Percentiles rank a stretch among this genome's conserved stretches.
Conservation (phyloP, 2,888 invertebrate genomes). For the Leptinotarsa peninsularis region DNA sequence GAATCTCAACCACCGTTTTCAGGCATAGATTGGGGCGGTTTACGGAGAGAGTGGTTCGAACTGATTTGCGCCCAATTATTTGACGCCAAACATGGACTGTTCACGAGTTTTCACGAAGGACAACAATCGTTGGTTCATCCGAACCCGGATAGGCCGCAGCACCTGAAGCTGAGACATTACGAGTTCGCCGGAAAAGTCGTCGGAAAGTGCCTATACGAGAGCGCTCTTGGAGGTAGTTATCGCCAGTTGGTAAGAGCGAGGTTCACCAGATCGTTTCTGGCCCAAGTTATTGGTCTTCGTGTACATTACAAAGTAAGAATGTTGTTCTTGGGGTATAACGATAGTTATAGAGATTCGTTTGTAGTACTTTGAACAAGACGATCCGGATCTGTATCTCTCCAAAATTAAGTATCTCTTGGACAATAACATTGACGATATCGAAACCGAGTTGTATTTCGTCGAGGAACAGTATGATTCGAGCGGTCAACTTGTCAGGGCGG, state of each 20-base stretch:
- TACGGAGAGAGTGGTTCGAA: constrained; percentile 95
- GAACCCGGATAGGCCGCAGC: constrained; percentile 80
- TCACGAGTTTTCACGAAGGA: constrained; percentile 87
- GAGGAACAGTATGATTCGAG: constrained; percentile 88
- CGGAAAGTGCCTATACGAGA: constrained; percentile 95
- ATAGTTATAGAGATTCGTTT: constrained; percentile 35
- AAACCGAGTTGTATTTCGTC: constrained; percentile 87
- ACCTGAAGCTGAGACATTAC: constrained; percentile 87
- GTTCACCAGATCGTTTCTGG: constrained; percentile 91
- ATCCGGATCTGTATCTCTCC: constrained; percentile 92
- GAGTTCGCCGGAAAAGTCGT: constrained; percentile 95
- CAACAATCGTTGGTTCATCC: constrained; percentile 92
- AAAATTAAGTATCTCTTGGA: constrained; percentile 94
- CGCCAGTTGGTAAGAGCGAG: constrained; percentile 90
- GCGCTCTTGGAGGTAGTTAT: constrained; percentile 89
- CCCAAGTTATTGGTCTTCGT: constrained; percentile 91
- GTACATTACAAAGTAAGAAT: constrained; percentile 87
- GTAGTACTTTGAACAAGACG: constrained; percentile 95
- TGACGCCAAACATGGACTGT: constrained; percentile 85
- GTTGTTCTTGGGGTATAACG: neutral
- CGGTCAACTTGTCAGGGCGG: constrained; percentile 81
- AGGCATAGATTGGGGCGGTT: constrained; percentile 95
- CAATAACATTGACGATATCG: constrained; percentile 84
- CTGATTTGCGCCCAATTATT: constrained; percentile 88
- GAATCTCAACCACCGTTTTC: neutral